phyloP scores from a whole-genome alignment of 2,113 vertebrate species.

The Accipiter virgatus region DNA sequence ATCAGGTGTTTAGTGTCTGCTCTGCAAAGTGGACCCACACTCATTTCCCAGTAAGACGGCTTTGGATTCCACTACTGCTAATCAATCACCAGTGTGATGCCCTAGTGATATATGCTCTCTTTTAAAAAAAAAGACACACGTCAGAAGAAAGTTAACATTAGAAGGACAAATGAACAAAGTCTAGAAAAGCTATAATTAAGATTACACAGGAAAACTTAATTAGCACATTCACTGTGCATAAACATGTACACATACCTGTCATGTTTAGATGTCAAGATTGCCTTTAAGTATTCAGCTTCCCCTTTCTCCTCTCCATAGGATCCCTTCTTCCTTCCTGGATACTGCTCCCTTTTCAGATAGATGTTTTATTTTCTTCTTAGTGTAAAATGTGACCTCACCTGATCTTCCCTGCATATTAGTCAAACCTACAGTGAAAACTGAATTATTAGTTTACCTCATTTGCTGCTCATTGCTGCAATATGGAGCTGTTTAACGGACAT shows the following conservation, averaged over 20 bases:
- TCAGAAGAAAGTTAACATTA: background rate
- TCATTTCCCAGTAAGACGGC: background rate
- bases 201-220: background rate
- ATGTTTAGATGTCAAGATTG: background rate
- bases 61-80: background rate
- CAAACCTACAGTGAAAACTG: background rate
- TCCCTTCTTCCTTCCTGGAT: background rate
- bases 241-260: background rate
- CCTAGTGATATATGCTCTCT: rapidly evolving
- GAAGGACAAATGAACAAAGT: background rate
- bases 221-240: background rate
- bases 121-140: background rate
- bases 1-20: background rate
- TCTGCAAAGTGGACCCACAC: background rate
- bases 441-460: background rate
- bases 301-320: background rate
- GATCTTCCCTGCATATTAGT: background rate
- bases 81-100: background rate
- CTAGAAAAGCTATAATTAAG: background rate
- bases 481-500: background rate
- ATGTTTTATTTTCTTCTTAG: background rate
- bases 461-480: background rate
- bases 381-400: background rate
- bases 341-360: background rate
- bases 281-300: background rate